Conservation (phyloP, 2,797 vertebrate species). For the Enteromius mattozi region DNA sequence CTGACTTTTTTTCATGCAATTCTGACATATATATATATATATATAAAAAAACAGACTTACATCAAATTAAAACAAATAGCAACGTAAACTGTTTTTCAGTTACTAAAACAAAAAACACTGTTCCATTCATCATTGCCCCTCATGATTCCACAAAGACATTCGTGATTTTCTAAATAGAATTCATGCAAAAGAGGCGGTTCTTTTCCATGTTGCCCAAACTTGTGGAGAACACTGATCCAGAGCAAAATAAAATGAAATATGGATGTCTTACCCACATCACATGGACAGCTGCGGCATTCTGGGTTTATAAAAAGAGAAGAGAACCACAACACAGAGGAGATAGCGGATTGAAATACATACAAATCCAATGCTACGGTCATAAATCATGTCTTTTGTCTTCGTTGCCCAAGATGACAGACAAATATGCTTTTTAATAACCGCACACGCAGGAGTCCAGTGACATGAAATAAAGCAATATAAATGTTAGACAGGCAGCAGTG, state of each 20-base stretch:
- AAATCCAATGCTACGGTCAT: conserved; percentile 4
- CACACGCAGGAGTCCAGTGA: conserved; percentile 1
- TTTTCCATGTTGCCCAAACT: conserved; percentile 11
- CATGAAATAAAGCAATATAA: conserved; percentile 13
- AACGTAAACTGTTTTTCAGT: not conserved
- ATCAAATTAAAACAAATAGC: not conserved
- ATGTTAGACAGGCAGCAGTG: not conserved
- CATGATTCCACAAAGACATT: not conserved
- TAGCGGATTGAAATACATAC: conserved; percentile 8
- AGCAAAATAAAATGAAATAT: conserved; percentile 33
- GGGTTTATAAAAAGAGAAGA: conserved; percentile 27
- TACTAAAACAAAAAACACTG: not conserved
- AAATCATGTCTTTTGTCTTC: conserved; percentile 24
- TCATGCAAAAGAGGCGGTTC: conserved; percentile 19
- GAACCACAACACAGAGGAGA: conserved; percentile 52
- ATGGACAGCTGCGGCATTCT: conserved; percentile 22
- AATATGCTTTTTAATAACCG: conserved; percentile 22
- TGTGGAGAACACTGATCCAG: conserved; percentile 36
- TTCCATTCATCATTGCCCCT: not conserved
- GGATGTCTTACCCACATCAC: conserved; percentile 43
- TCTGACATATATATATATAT: no score
- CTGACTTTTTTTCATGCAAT: no score
- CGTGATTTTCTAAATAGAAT: not conserved
- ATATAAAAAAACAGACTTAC: not conserved
- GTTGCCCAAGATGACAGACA: not conserved